These are phyloP conservation scores for Rhinoraja longicauda DNA, from an alignment of 2,797 vertebrate species.

Conservation along the genomic window DNA sequence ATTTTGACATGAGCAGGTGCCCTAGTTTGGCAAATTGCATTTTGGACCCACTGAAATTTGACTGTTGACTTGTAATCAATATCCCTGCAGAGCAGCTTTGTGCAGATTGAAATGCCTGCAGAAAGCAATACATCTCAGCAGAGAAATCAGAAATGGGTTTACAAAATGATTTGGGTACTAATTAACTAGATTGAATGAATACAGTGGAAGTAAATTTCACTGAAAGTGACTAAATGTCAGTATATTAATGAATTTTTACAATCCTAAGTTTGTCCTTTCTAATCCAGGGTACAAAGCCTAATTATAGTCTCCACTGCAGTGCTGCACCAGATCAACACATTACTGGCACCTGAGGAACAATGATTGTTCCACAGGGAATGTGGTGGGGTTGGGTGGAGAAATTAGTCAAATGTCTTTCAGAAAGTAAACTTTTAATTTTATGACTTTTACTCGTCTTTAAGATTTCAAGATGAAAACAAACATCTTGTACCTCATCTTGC, in stretches of 20 bases:
- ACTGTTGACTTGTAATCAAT: not conserved
- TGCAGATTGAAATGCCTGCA: not conserved
- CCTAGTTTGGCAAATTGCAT: not conserved
- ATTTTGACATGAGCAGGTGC: not conserved
- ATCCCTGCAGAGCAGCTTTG: not conserved
- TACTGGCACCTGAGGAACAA: not conserved
- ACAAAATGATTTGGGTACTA: not conserved
- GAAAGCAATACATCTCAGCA: not conserved
- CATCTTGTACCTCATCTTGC: not conserved
- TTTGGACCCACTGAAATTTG: not conserved
- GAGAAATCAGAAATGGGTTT: not conserved
- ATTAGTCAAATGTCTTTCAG: not conserved
- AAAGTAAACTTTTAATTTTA: not conserved
- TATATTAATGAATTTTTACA: not conserved
- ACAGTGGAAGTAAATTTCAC: not conserved
- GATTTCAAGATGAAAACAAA: not conserved
- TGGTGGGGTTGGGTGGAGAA: no score
- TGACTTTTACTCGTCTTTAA: not conserved
- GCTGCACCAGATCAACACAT: not conserved
- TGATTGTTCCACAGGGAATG: not conserved
- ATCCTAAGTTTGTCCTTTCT: not conserved
- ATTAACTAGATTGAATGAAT: not conserved
- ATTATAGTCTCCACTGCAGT: not conserved
- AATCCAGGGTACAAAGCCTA: not conserved
- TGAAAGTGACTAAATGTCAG: not conserved